Conservation (phyloP, 2,888 invertebrate species). For the Steinernema scapterisci region DNA sequence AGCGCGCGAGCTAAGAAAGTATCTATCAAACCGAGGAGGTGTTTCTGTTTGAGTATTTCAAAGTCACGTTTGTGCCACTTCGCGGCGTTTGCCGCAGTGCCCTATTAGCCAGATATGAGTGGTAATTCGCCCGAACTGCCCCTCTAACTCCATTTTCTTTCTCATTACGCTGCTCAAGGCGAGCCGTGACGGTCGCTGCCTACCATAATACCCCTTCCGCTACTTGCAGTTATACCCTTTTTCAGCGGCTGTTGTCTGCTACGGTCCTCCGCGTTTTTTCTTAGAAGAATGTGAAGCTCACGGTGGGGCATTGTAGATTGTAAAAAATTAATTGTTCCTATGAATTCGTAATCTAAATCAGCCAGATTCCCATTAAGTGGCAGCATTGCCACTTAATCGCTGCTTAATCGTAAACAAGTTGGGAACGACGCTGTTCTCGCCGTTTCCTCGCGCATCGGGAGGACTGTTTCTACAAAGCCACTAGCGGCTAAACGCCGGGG, state of each 20-base stretch:
- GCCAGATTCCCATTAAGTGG: not conserved
- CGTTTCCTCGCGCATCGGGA: not conserved
- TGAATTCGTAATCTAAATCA: constrained; percentile 20
- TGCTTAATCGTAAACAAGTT: not conserved
- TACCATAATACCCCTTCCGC: not conserved
- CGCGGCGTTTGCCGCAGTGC: too few relatives aligned
- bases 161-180: constrained; percentile 9
- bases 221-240: not conserved
- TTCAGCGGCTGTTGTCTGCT: not conserved
- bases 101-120: not conserved
- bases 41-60: too few relatives aligned
- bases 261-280: not conserved
- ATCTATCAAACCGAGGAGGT: too few relatives aligned
- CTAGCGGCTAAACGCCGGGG: too few relatives aligned
- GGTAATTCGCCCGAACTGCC: not conserved
- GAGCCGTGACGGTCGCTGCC: not conserved
- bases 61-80: too few relatives aligned
- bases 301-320: not conserved
- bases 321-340: constrained; percentile 25
- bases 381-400: not conserved
- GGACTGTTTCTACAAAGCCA: not conserved
- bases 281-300: not conserved
- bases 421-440: not conserved
- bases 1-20: too few relatives aligned
- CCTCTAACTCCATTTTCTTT: constrained; percentile 18